phyloP scores from a whole-genome alignment of 2,797 vertebrate species.

The Miichthys miiuy region DNA sequence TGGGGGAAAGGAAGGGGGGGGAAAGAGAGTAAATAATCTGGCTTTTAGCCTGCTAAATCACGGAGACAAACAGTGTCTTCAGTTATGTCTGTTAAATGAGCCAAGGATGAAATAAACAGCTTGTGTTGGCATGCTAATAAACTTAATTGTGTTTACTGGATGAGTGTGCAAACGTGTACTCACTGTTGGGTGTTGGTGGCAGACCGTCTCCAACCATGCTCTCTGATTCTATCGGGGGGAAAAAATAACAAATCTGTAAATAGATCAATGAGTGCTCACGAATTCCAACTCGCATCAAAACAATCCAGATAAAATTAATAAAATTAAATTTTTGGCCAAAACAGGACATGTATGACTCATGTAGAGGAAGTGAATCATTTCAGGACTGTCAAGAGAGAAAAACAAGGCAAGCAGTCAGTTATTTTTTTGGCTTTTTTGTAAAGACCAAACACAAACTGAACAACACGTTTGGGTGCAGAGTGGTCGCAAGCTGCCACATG shows the following conservation, averaged over 20 bases:
- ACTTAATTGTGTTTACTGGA: constrained; percentile 19
- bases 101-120: constrained; percentile 31
- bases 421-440: constrained; percentile 33
- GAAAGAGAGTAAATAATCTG: constrained; percentile 3
- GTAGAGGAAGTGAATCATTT: constrained; percentile 43
- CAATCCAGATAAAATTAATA: constrained; percentile 12
- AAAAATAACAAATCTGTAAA: constrained; percentile 36
- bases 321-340: constrained; percentile 37
- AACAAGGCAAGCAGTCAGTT: constrained; percentile 9
- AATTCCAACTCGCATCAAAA: constrained; percentile 21
- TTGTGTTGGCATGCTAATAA: constrained; percentile 39
- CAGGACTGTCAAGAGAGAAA: constrained; percentile 33
- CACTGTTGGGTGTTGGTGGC: constrained; percentile 90
- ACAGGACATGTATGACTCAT: constrained; percentile 38
- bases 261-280: constrained; percentile 10
- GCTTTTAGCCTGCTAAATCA: constrained; percentile 2
- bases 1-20: constrained; percentile 10
- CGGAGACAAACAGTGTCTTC: background rate
- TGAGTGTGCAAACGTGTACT: constrained; percentile 79
- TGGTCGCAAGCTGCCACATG: too few relatives aligned
- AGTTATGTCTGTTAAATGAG: constrained; percentile 26
- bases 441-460: constrained; percentile 2
- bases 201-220: constrained; percentile 90
- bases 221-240: constrained; percentile 89
- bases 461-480: background rate